Evolutionary conservation across 2,888 invertebrate species (phyloP).

Genomic region (Cantharis flavilabris): DNA sequence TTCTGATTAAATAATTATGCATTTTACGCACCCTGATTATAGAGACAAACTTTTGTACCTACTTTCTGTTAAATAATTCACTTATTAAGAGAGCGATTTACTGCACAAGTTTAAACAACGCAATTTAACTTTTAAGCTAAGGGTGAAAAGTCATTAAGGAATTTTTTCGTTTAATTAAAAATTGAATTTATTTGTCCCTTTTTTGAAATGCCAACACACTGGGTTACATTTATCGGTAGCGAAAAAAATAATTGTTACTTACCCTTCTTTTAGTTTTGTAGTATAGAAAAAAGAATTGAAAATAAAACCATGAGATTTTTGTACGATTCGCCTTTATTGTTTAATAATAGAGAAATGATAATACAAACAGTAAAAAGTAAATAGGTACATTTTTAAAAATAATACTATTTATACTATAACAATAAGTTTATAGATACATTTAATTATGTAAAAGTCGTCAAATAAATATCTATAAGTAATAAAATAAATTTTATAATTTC

Average conservation of each 20-base stretch:
- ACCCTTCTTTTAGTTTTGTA: neutral
- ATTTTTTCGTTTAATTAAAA: neutral
- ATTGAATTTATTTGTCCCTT: neutral
- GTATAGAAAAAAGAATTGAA: too few relatives aligned
- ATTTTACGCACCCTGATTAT: neutral
- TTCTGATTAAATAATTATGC: neutral
- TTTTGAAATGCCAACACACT: neutral
- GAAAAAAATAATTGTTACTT: neutral
- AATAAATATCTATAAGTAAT: conserved; percentile 28
- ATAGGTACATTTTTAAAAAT: conserved; percentile 41
- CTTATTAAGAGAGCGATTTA: neutral
- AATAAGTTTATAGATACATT: conserved; percentile 17
- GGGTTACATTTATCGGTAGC: neutral
- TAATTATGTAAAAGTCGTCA: conserved; percentile 14
- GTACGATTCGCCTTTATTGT: conserved; percentile 24
- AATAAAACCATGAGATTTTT: neutral
- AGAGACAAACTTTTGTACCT: neutral
- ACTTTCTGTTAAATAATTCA: neutral
- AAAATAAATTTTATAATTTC: conserved; percentile 45
- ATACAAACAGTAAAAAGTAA: conserved; percentile 43
- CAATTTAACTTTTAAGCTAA: neutral
- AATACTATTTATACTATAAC: conserved; percentile 35
- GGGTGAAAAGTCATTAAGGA: neutral
- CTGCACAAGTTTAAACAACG: neutral
- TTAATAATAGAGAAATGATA: conserved; percentile 46